A percentile compares a stretch with the other conserved stretches of the same genome.
These are phyloP conservation scores for Romanogobio albipinnatus DNA, from an alignment of 2,113 vertebrate genomes.

Conservation along the genomic window DNA sequence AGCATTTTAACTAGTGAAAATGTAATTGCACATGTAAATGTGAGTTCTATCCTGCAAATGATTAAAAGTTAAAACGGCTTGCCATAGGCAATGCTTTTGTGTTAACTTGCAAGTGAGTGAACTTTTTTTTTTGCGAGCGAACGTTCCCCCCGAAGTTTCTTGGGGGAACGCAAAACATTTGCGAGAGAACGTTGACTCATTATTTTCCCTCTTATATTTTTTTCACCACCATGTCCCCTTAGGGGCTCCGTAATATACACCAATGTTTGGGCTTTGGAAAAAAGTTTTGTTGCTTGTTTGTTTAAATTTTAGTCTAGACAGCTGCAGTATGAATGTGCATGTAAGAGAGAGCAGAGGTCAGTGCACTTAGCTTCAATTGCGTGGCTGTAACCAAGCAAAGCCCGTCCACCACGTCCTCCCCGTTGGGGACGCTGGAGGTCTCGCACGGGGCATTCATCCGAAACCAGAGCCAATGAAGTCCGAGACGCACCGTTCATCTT, in stretches of 20 bases:
- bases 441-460: conserved; percentile 65
- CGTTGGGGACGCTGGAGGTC: conserved; percentile 48
- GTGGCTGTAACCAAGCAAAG: conserved; percentile 65
- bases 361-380: conserved; percentile 69
- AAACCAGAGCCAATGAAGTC: conserved; percentile 75
- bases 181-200: too few species aligned
- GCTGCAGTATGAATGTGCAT: neutral
- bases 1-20: too few species aligned
- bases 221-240: too few species aligned
- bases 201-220: too few species aligned
- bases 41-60: too few species aligned
- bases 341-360: conserved; percentile 14
- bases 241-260: neutral
- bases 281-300: neutral
- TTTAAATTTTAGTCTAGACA: neutral
- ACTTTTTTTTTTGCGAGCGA: too few species aligned
- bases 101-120: too few species aligned
- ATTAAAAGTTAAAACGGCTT: too few species aligned
- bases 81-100: too few species aligned
- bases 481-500: conserved; percentile 76
- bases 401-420: conserved; percentile 61
- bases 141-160: too few species aligned
- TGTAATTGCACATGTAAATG: too few species aligned
- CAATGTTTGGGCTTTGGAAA: neutral
- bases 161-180: too few species aligned